These are phyloP conservation scores for Latrodectus elegans DNA, from an alignment of 2,888 invertebrate genomes.

Conservation along the genomic window DNA sequence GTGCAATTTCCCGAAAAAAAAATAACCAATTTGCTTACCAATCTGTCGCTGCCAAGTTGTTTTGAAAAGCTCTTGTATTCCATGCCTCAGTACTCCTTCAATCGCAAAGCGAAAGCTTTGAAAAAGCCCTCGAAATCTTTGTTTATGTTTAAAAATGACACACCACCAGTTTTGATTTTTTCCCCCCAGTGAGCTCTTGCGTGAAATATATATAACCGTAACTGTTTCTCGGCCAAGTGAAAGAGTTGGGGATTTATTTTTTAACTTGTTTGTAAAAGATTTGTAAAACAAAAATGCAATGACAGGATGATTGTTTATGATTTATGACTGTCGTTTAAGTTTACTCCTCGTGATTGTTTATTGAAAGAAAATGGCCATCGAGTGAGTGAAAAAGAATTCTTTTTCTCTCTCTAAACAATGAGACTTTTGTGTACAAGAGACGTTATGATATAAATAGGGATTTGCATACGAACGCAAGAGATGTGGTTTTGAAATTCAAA, in stretches of 20 bases:
- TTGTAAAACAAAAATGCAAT: neutral
- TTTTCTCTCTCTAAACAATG: neutral
- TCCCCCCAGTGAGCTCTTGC: neutral
- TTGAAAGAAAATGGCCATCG: neutral
- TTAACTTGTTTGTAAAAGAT: neutral
- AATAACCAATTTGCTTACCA: neutral
- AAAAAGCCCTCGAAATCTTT: conserved; percentile 5
- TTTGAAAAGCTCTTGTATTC: conserved; percentile 1
- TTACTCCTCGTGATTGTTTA: neutral
- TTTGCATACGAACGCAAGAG: no score
- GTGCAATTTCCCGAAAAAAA: neutral
- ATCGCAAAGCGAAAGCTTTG: neutral
- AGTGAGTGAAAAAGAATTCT: neutral
- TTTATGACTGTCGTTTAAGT: conserved; percentile 1
- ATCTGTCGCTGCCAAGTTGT: neutral
- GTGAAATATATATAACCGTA: conserved; percentile 5
- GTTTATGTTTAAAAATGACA: conserved; percentile 5
- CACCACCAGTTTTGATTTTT: neutral
- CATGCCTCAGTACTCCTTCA: neutral
- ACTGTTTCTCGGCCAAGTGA: neutral
- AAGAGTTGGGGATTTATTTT: neutral
- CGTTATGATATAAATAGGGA: no score
- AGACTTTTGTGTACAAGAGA: neutral
- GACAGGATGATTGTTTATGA: conserved; percentile 9
- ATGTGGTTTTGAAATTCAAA: no score